phyloP scores from a whole-genome alignment of 2,797 vertebrate species.

The Macropus fuliginosus region DNA sequence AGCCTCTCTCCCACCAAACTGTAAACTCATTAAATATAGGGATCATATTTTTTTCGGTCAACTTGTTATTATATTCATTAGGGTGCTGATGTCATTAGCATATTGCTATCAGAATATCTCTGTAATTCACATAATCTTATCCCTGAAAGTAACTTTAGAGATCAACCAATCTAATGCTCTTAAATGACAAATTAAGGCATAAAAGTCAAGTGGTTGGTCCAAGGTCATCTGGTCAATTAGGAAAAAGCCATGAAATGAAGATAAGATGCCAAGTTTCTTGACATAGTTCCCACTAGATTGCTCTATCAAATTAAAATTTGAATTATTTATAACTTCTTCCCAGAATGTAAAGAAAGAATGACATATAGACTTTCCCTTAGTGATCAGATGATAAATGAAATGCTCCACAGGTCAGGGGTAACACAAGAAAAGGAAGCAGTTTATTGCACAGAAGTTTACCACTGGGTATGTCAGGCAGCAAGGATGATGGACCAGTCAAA shows the following conservation, averaged over 20 bases:
- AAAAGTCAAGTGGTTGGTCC: not conserved
- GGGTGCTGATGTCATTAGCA: not conserved
- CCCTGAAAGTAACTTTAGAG: not conserved
- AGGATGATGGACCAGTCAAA: not conserved
- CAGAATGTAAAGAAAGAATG: not conserved
- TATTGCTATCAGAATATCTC: not conserved
- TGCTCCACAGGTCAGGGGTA: not conserved
- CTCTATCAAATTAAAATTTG: not conserved
- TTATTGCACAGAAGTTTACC: not conserved
- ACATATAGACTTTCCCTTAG: not conserved
- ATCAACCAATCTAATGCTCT: not conserved
- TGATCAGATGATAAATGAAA: not conserved
- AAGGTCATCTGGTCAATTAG: not conserved
- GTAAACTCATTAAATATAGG: not conserved
- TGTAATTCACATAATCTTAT: not conserved
- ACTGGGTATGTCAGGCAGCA: not conserved
- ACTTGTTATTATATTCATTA: too few species aligned
- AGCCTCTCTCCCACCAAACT: not conserved
- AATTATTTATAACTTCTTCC: not conserved
- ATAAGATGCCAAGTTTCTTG: not conserved
- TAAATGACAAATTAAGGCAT: not conserved
- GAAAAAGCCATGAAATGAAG: not conserved
- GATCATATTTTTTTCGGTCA: not conserved
- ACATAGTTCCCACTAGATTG: not conserved
- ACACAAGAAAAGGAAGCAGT: not conserved